Conservation (phyloP, 2,113 vertebrate genomes). For the Eupsittula cactorum region DNA sequence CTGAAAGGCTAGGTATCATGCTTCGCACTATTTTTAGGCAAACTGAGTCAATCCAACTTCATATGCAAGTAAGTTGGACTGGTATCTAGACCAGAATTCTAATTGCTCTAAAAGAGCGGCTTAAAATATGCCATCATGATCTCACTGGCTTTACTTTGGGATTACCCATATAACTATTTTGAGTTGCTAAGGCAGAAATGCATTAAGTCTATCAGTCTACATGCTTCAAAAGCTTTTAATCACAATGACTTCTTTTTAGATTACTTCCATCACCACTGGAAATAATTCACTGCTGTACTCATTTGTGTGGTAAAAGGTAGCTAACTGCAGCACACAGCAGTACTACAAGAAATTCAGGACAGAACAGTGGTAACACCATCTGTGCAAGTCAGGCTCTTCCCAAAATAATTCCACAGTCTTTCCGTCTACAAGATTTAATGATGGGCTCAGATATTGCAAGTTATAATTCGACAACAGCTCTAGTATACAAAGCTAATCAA, state of each 20-base stretch:
- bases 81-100: background rate
- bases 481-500: background rate
- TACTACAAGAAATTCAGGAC: background rate
- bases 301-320: background rate
- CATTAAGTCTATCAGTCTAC: background rate
- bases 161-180: background rate
- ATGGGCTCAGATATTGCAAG: background rate
- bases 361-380: background rate
- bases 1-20: background rate
- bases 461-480: background rate
- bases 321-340: background rate
- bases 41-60: background rate
- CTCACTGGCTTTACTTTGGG: background rate
- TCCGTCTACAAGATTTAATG: background rate
- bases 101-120: background rate
- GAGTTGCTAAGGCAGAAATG: background rate
- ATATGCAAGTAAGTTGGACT: background rate
- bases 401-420: background rate
- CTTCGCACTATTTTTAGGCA: background rate
- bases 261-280: background rate
- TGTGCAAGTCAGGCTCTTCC: background rate
- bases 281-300: background rate
- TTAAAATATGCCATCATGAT: background rate
- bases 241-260: background rate
- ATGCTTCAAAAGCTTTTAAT: background rate